phyloP scores from a whole-genome alignment of 2,113 vertebrate genomes.

The Acanthochromis polyacanthus region DNA sequence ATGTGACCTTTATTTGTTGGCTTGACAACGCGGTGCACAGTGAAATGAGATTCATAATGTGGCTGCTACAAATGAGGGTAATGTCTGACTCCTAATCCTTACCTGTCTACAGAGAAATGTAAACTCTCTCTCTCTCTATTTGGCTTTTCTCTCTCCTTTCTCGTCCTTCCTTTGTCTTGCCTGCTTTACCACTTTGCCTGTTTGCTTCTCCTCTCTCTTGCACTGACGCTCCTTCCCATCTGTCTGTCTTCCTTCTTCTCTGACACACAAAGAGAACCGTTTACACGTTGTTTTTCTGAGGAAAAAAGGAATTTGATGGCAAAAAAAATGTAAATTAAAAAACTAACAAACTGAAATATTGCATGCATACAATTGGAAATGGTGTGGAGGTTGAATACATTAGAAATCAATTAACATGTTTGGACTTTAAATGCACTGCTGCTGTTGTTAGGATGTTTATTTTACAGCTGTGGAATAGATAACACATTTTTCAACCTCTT shows the following conservation, averaged over 20 bases:
- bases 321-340: too few species aligned
- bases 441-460: neutral
- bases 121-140: neutral
- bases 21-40: slow-evolving; percentile 11
- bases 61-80: slow-evolving; percentile 11
- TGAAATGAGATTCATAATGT: slow-evolving; percentile 33
- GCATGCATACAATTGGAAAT: too few species aligned
- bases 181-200: neutral
- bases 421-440: too few species aligned
- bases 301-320: neutral
- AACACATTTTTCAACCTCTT: neutral
- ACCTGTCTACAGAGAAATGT: neutral
- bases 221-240: slow-evolving; percentile 1
- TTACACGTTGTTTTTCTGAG: neutral
- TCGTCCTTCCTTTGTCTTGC: slow-evolving; percentile 1
- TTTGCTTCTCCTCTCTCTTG: slow-evolving; percentile 6
- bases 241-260: slow-evolving; percentile 14
- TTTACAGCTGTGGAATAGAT: neutral
- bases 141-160: neutral
- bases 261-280: slow-evolving; percentile 39
- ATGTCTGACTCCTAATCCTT: slow-evolving; percentile 26
- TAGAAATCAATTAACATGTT: too few species aligned
- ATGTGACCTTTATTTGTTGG: slow-evolving; percentile 50
- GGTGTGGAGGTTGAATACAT: too few species aligned
- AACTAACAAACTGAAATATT: too few species aligned